A percentile compares a stretch with the other conserved stretches of the same genome.
Evolutionary conservation across 2,113 vertebrate species (phyloP).

Genomic region (Taxidea taxus): DNA sequence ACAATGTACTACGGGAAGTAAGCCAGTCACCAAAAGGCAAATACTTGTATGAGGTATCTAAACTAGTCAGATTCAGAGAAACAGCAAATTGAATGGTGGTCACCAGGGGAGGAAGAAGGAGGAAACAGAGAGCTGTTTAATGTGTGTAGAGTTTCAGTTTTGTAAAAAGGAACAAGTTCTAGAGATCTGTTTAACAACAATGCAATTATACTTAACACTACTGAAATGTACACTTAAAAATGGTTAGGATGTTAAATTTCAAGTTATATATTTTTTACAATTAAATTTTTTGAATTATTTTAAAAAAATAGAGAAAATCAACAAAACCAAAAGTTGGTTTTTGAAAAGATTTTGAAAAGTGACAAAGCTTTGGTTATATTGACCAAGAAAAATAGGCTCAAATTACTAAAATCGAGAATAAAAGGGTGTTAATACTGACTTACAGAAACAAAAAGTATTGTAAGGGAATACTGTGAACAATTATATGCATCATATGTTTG

Average conservation of each 20-base stretch:
- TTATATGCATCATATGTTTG: background rate
- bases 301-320: background rate
- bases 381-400: background rate
- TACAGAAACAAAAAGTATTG: background rate
- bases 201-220: background rate
- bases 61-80: background rate
- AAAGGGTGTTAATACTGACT: background rate
- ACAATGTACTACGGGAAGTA: background rate
- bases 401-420: background rate
- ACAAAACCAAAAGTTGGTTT: background rate
- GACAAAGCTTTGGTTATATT: background rate
- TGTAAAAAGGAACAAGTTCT: background rate
- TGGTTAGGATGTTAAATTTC: background rate
- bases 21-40: background rate
- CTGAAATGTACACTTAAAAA: background rate
- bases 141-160: background rate
- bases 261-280: background rate
- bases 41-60: background rate
- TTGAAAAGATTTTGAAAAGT: background rate
- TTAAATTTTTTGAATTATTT: background rate
- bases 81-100: background rate
- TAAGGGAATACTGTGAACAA: background rate
- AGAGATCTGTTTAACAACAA: background rate
- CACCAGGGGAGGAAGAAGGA: background rate
- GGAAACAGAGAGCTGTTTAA: background rate